phyloP scores from a whole-genome alignment of 2,113 vertebrate genomes.

The rat (Rattus norvegicus) region DNA sequence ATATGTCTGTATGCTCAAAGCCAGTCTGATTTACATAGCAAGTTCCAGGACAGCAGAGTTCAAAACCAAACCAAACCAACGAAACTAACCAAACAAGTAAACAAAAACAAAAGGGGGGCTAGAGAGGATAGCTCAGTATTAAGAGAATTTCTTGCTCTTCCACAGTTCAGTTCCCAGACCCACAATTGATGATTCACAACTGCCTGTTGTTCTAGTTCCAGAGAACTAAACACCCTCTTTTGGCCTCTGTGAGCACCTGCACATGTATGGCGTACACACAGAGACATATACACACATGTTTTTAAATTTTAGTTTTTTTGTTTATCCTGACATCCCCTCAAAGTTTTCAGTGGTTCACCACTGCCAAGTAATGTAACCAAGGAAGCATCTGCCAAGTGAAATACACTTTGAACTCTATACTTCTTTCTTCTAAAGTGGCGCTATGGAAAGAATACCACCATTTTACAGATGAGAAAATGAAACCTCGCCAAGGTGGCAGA shows the following conservation, averaged over 20 bases:
- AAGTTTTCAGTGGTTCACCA: neutral
- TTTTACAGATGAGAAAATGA: constrained; percentile 39
- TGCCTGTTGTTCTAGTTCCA: neutral
- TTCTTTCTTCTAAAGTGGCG: constrained; percentile 14
- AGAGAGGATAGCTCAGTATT: neutral
- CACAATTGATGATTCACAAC: neutral
- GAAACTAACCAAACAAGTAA: no score
- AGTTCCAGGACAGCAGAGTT: neutral
- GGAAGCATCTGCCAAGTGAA: neutral
- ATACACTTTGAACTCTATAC: neutral
- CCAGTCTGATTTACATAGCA: neutral
- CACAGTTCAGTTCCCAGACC: neutral
- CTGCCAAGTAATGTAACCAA: neutral
- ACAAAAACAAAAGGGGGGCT: neutral
- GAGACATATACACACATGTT: neutral
- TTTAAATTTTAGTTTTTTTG: neutral
- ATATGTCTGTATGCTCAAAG: neutral
- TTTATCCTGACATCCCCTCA: neutral
- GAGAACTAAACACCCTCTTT: neutral
- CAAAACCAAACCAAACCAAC: neutral
- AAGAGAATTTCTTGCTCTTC: neutral
- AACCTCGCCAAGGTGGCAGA: constrained; percentile 19
- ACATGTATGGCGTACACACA: neutral
- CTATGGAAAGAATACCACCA: neutral
- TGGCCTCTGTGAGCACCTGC: neutral